Conservation (phyloP, 2,888 invertebrate genomes). For the Netelia virgata region DNA sequence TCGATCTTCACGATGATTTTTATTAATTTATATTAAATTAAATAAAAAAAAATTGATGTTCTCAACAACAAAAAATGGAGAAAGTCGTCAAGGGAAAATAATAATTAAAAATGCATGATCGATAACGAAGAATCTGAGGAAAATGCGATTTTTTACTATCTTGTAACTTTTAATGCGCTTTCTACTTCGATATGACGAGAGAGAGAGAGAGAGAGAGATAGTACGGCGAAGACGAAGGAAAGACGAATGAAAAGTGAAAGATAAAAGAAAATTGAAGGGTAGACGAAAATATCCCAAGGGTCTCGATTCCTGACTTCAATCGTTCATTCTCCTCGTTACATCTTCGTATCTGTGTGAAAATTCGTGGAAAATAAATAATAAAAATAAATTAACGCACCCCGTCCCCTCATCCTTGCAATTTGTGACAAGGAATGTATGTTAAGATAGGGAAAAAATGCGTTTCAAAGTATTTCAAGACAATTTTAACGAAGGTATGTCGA, state of each 20-base stretch:
- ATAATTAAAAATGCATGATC: background rate
- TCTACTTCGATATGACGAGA: background rate
- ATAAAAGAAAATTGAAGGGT: conserved; percentile 13
- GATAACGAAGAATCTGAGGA: background rate
- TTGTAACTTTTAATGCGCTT: background rate
- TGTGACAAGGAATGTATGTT: background rate
- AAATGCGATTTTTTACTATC: background rate
- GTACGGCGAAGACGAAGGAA: background rate
- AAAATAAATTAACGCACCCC: background rate
- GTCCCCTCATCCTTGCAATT: background rate
- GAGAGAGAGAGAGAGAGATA: background rate
- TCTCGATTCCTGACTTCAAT: background rate
- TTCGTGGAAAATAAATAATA: background rate
- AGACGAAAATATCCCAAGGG: background rate
- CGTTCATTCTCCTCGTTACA: conserved; percentile 3
- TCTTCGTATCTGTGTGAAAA: conserved; percentile 3
- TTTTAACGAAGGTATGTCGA: background rate
- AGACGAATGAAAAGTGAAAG: conserved; percentile 15
- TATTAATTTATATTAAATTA: too few species aligned
- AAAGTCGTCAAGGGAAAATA: background rate
- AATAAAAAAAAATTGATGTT: too few species aligned
- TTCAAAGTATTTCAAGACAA: conserved; percentile 1
- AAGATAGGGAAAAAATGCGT: background rate
- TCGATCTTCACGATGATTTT: too few species aligned
- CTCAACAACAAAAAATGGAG: too few species aligned